Conservation (phyloP, 2,888 invertebrate species). For the Pyrrhosoma nymphula region DNA sequence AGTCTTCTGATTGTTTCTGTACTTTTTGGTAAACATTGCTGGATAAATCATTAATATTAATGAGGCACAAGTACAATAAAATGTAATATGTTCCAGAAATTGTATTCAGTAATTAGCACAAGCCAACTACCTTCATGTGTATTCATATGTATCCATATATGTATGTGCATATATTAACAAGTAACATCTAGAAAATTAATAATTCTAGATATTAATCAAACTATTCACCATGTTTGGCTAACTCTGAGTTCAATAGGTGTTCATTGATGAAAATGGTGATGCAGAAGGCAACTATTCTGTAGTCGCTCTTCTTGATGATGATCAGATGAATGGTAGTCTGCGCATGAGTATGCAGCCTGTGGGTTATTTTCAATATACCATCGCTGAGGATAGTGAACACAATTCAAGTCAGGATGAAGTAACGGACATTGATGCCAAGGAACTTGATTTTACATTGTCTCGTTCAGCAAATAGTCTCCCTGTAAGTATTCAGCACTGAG, state of each 20-base stretch:
- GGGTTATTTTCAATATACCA: slow-evolving; percentile 86
- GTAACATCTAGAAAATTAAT: neutral
- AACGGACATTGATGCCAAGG: neutral
- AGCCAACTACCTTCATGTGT: no score
- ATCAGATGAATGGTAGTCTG: slow-evolving; percentile 79
- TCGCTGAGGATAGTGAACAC: slow-evolving; percentile 70
- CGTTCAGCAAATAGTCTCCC: slow-evolving; percentile 80
- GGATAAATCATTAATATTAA: no score
- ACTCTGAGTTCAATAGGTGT: slow-evolving; percentile 80
- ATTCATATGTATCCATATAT: no score
- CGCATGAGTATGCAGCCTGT: slow-evolving; percentile 88
- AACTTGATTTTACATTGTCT: neutral
- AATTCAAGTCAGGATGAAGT: slow-evolving; percentile 20
- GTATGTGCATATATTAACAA: no score
- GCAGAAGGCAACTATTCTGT: slow-evolving; percentile 96
- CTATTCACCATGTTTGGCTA: neutral
- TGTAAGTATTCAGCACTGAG: slow-evolving; percentile 77
- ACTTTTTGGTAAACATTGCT: no score
- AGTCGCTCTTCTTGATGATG: slow-evolving; percentile 86
- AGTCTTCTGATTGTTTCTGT: no score
- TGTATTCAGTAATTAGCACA: no score
- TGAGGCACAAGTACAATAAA: no score
- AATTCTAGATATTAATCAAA: neutral
- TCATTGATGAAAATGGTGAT: slow-evolving; percentile 92
- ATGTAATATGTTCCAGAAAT: no score